Conservation (phyloP, 2,888 invertebrate species). For the Himalopsyche anomala region DNA sequence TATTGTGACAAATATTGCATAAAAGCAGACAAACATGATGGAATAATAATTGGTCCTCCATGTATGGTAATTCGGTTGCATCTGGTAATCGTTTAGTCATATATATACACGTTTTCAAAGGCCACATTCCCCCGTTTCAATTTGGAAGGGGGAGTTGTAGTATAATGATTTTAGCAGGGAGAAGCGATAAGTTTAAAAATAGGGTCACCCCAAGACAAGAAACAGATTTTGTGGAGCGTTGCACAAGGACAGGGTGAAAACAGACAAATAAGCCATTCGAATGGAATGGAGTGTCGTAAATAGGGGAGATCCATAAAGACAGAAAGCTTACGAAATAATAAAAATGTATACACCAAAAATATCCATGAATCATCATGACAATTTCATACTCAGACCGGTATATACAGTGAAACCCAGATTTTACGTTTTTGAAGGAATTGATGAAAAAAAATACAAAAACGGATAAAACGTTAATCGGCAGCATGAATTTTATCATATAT, state of each 20-base stretch:
- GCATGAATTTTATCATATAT: no score
- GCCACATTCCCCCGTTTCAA: constrained; percentile 13
- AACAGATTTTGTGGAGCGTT: constrained; percentile 32
- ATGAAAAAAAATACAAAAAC: no score
- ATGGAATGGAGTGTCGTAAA: background rate
- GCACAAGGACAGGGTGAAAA: constrained; percentile 34
- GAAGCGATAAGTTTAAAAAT: constrained; percentile 39
- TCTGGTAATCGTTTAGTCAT: constrained; percentile 6
- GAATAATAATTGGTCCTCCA: background rate
- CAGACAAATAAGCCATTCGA: constrained; percentile 24
- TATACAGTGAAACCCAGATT: no score
- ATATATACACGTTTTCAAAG: background rate
- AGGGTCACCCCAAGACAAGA: constrained; percentile 39
- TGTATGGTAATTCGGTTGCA: background rate
- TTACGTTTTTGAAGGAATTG: no score
- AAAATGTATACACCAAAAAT: background rate
- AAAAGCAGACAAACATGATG: background rate
- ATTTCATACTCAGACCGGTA: no score
- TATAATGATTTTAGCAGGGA: constrained; percentile 17
- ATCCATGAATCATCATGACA: no score
- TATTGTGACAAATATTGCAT: no score
- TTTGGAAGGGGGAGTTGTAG: background rate
- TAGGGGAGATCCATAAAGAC: constrained; percentile 23
- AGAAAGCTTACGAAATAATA: background rate
- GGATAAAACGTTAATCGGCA: no score